Percentiles rank a stretch among this genome's conserved stretches.
These are phyloP conservation scores for Galemys pyrenaicus DNA, from an alignment of 2,113 vertebrate species.

Conservation along the genomic window DNA sequence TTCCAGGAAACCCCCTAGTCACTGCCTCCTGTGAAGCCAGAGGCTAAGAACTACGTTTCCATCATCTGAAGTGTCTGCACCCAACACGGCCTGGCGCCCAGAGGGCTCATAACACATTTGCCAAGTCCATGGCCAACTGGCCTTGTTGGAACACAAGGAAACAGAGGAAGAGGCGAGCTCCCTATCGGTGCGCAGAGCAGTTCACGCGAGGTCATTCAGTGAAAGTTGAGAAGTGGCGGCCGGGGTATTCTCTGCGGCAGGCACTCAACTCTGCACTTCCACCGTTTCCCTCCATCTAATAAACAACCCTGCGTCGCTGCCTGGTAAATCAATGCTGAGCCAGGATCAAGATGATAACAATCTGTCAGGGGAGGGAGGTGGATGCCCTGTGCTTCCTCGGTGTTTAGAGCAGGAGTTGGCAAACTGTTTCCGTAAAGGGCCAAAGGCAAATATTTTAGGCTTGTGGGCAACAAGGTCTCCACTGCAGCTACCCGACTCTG, in stretches of 20 bases:
- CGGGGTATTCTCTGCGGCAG: background rate
- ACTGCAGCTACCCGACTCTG: background rate
- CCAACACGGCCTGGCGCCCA: background rate
- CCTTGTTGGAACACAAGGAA: background rate
- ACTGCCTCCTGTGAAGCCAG: background rate
- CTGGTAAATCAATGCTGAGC: background rate
- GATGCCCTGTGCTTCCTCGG: background rate
- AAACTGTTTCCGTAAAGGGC: background rate
- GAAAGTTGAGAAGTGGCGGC: background rate
- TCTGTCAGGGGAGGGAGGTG: background rate
- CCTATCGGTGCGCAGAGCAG: background rate
- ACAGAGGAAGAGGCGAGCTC: background rate
- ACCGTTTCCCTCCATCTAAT: background rate
- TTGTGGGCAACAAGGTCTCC: rapidly evolving
- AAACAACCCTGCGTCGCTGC: background rate
- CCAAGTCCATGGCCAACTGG: too few relatives aligned
- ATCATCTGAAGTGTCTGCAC: background rate
- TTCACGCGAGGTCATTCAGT: background rate
- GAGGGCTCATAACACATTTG: background rate
- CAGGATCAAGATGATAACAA: background rate
- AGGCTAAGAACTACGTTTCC: background rate
- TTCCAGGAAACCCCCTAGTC: background rate
- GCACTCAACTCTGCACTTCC: background rate
- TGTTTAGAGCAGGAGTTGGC: background rate
- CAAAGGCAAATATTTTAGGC: background rate